Percentiles rank a stretch among this genome's conserved stretches.
These are phyloP conservation scores for Villa cingulata DNA, from an alignment of 2,888 invertebrate genomes.

Conservation along the genomic window DNA sequence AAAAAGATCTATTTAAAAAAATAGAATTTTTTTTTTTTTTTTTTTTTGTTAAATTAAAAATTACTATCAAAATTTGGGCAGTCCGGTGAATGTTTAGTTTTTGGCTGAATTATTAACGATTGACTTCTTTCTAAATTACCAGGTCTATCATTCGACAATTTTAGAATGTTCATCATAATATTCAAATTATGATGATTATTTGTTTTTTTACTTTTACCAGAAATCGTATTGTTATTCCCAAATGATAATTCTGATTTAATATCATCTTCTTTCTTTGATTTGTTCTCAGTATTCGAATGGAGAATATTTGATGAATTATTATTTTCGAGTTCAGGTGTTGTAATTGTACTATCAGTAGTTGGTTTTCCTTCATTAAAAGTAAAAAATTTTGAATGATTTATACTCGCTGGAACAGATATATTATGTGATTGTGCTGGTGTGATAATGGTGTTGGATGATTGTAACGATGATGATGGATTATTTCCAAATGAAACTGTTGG, in stretches of 20 bases:
- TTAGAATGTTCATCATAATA: neutral
- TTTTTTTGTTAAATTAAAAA: slow-evolving; percentile 13
- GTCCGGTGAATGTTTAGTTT: slow-evolving; percentile 12
- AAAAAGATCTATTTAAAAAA: too few species aligned
- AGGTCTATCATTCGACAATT: slow-evolving; percentile 5
- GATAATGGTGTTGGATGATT: neutral
- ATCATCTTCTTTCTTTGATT: too few species aligned
- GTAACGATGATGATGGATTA: too few species aligned
- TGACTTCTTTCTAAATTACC: slow-evolving; percentile 10
- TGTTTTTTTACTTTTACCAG: neutral
- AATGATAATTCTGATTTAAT: neutral
- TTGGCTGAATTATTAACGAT: slow-evolving; percentile 8
- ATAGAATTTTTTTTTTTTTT: too few species aligned
- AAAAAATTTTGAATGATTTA: too few species aligned
- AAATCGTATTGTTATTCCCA: neutral
- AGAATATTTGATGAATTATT: too few species aligned
- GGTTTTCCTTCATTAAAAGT: too few species aligned
- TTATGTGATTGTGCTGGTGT: neutral
- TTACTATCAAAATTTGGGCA: slow-evolving; percentile 10
- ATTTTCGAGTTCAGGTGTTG: too few species aligned
- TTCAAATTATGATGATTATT: neutral
- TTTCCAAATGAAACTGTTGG: neutral
- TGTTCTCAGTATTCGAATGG: neutral
- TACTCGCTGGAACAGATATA: too few species aligned
- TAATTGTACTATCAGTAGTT: too few species aligned